Evolutionary conservation across 2,888 invertebrate genomes (phyloP).

Genomic region (Drosophila percnosoma): DNA sequence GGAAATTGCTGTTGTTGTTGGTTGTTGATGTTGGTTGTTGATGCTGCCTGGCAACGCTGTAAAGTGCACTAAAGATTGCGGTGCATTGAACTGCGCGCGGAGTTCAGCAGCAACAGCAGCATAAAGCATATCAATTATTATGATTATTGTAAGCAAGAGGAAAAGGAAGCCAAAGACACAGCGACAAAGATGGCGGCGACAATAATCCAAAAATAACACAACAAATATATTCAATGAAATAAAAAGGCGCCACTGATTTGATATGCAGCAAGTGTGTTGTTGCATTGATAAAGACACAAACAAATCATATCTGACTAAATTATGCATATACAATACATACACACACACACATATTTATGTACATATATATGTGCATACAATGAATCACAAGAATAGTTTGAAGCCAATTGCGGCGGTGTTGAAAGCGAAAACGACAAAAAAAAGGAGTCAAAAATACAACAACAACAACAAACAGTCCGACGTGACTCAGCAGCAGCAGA

Average conservation of each 20-base stretch:
- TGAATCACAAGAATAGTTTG: constrained; percentile 50
- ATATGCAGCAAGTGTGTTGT: constrained; percentile 41
- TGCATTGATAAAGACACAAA: constrained; percentile 44
- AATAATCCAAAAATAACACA: constrained; percentile 49
- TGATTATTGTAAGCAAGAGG: constrained; percentile 47
- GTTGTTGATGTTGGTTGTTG: constrained; percentile 38
- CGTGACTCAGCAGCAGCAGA: constrained; percentile 53
- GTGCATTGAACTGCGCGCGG: constrained; percentile 57
- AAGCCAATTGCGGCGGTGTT: constrained; percentile 53
- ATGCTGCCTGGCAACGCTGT: constrained; percentile 32
- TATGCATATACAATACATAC: not conserved
- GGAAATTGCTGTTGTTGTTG: constrained; percentile 47
- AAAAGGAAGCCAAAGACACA: constrained; percentile 29
- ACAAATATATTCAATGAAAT: constrained; percentile 15
- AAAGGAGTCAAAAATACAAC: constrained; percentile 47
- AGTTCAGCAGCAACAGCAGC: constrained; percentile 36
- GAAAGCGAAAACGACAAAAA: constrained; percentile 63
- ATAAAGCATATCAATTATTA: constrained; percentile 69
- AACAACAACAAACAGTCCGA: constrained; percentile 38
- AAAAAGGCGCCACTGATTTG: constrained; percentile 45
- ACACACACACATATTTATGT: not conserved
- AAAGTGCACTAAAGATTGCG: constrained; percentile 28
- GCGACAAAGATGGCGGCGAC: constrained; percentile 26
- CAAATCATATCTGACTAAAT: constrained; percentile 32
- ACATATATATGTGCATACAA: constrained; percentile 6